phyloP scores from a whole-genome alignment of 2,888 invertebrate genomes.

The Chloroclystis v-ata region DNA sequence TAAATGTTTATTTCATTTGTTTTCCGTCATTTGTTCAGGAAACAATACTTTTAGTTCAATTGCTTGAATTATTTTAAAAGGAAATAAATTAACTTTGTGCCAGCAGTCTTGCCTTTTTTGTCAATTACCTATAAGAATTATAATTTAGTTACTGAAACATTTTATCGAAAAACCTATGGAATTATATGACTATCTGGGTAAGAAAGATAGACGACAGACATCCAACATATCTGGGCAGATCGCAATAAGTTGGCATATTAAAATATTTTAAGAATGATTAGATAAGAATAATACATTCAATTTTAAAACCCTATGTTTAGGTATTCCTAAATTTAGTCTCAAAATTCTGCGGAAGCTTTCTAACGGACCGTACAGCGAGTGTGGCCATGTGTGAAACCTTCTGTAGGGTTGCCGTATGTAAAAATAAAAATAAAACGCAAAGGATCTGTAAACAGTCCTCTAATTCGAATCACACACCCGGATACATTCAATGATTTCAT shows the following conservation, averaged over 20 bases:
- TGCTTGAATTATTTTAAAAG: background rate
- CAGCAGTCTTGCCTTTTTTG: no score
- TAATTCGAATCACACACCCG: constrained; percentile 73
- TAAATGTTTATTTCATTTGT: constrained; percentile 44
- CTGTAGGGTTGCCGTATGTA: constrained; percentile 50
- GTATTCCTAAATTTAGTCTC: background rate
- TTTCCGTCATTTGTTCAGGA: constrained; percentile 35
- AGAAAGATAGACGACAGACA: no score
- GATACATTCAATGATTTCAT: constrained; percentile 67
- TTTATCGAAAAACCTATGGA: no score
- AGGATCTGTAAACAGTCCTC: constrained; percentile 65
- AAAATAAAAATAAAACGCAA: constrained; percentile 46
- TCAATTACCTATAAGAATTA: no score
- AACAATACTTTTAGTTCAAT: constrained; percentile 20
- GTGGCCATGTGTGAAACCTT: constrained; percentile 68
- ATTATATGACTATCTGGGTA: no score
- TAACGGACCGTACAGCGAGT: constrained; percentile 38
- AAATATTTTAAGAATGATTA: no score
- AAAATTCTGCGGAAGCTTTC: constrained; percentile 13
- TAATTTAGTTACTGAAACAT: no score
- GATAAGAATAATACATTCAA: no score
- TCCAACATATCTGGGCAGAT: no score
- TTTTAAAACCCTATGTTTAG: no score
- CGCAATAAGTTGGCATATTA: no score
- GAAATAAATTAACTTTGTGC: background rate